Evolutionary conservation across 1,140 invertebrate genomes (phyloP), one percentile per base, ranked within the genome.

Genomic region (Drosophila willistoni): DNA sequence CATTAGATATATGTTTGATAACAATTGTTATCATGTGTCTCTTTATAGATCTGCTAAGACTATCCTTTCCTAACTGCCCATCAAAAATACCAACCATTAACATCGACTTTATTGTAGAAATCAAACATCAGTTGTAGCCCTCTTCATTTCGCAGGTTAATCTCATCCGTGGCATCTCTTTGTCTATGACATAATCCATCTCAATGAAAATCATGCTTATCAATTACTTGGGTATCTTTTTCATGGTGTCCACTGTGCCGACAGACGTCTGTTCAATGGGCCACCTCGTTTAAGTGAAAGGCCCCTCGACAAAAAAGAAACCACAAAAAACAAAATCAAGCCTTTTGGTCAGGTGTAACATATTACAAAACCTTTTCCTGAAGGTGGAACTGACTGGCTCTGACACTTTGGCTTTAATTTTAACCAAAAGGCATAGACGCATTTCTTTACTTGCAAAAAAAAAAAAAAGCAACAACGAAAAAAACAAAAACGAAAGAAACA

Each of bases 241-340:
- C 44, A 22, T 19, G 9, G 14, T 51, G 44, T 51, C 44, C 19
- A 51, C 44, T 51, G 44, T 51, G 44, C 44, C 44, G 44, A 51
- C 44, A 51, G 44, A 19, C 44, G n/a, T 22, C 19, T 19, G 44
- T 19, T 51, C 13, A 1, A 10, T 51, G 17, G 44, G 17, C 44
- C 44, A 51, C 44, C 19, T 19, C 14, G 42, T 22, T 51, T 67
- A 70, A 87, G 83, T 87, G 79, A 86, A 82, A 86, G 82, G 82
- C 83, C 79, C 34, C 80, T 71, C 64, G 60, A 41, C 25, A 17
- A 17, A 39, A 22, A 56, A 19, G 22, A 29, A 29, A 29, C 29
- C 29, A 29, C 14, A 47, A 9, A 12, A 73, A n/a, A 33, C 17
- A 65, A 57, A 17, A 17, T 17, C 44, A 22, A 51, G 44, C 17